Evolutionary conservation across 2,113 vertebrate species (phyloP), one percentile per base, ranked within the genome.

Genomic region (Gambusia holbrooki): DNA sequence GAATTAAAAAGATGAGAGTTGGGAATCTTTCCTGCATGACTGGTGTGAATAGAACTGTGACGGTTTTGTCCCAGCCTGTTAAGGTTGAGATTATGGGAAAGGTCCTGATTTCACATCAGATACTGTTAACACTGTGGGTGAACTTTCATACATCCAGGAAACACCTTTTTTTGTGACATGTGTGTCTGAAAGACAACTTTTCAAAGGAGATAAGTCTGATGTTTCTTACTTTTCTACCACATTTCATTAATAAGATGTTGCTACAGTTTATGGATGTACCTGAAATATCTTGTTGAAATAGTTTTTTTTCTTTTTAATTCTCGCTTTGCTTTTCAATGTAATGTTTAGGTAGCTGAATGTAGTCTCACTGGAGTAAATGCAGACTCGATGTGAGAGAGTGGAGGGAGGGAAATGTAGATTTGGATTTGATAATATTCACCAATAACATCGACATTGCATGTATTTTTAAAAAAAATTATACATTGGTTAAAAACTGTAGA

Each of bases 21-120:
- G 60, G 65, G 80, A 74, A 48, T 42, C 48, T 81, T 62, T 73
- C 54, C 66, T 83, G 77, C 84, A 79, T 88, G 87, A 85, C 82
- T 85, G 62, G 40, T 48, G 54, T 78, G 68, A 75, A 76, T n/a
- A 69, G 30, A 17, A 73, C 84, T 74, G 80, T 82, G 81, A 79
- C 28, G 2, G 30, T 37, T 66, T 37, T 69, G 60, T 76, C 48
- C 63, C 1, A 11, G 7, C 32, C 25, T 2, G 12, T 29, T 65
- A 19, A 45, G 32, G 27, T 63, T 65, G 11, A 69, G 40, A 40
- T 74, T 33, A 73, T 3, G 10, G n/a, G 35, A 30, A 54, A 60
- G 35, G 54, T 78, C 69, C 17, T 15, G 19, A n/a, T 27, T 25
- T 45, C 64, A 69, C 74, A 83, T 81, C 72, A 83, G 72, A 73